A percentile compares a stretch with the other conserved stretches of the same genome.
These are phyloP conservation scores for Archivesica marissinica DNA, from an alignment of 1,140 invertebrate genomes.

Conservation along the genomic window DNA sequence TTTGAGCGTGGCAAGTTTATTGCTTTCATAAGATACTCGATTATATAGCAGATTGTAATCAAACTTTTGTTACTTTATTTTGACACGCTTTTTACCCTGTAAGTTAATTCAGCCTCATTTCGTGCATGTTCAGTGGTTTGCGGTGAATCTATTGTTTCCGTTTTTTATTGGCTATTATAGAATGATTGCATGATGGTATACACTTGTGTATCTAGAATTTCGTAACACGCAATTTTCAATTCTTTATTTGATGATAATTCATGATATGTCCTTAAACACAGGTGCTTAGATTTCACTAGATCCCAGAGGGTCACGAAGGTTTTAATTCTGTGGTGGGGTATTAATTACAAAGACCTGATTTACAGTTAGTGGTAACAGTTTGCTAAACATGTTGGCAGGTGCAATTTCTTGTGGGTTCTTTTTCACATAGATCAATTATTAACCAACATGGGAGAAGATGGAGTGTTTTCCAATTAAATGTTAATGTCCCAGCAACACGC, in stretches of 20 bases:
- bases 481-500: background rate
- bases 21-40: slow-evolving; percentile 4
- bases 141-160: slow-evolving; percentile 2
- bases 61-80: slow-evolving; percentile 20
- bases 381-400: background rate
- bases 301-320: background rate
- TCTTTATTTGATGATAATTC: slow-evolving; percentile 41
- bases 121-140: slow-evolving; percentile 23
- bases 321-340: slow-evolving; percentile 19
- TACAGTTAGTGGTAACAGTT: background rate
- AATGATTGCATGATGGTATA: slow-evolving; percentile 19
- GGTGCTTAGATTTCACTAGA: slow-evolving; percentile 26
- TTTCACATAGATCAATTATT: slow-evolving; percentile 1
- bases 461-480: background rate
- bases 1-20: slow-evolving; percentile 17
- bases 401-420: background rate
- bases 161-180: slow-evolving; percentile 15
- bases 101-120: background rate
- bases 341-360: slow-evolving; percentile 40
- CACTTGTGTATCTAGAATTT: slow-evolving; percentile 19
- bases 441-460: background rate
- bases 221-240: slow-evolving; percentile 11
- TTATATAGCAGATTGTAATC: slow-evolving; percentile 44
- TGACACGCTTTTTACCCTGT: slow-evolving; percentile 40
- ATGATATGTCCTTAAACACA: background rate